Base-by-base conservation (phyloP, 2,888 invertebrate species). In the Macrophya annulata region DNA sequence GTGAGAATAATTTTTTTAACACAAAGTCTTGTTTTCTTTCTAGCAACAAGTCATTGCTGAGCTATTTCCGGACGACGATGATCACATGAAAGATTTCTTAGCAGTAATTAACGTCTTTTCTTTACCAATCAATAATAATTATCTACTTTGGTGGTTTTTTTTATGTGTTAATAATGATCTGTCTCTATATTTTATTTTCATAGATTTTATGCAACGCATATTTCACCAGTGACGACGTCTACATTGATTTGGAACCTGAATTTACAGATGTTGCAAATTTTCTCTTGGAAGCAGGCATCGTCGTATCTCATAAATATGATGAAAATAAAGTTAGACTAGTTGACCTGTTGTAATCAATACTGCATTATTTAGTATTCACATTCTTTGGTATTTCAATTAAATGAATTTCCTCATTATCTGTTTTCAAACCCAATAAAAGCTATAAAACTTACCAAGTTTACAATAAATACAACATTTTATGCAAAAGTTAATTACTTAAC, bases 221-320 rank as follows among this genome's bases (percentile, higher is more conserved):
- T 72, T 59, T 72, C 9, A 90, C 87, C 87, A 92, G 91, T 1
- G 93, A 93, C 84, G 90, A 93, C 12, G 59, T 91, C 40, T 93
- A 92, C 68, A 85, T 93, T 4, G 82, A 90, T 40, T 84, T 92
- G 9, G 82, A 12, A 5, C 85, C 88, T 3, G 86, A 90, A 10
- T 40, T 59, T 43, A 37, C 87, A 4, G 62, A 86, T 3, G 91
- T 87, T 37, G 87, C 89, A 3, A 88, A 89, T 55, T 92, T 90
- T 87, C 87, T 93, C 65, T 40, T 91, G 12, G 91, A 91, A 86
- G 89, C 90, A 4, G 91, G 90, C 51, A 88, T 93, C 84, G 87
- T 87, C 72, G 83, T 84, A 21, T 90, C 89, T 85, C 92, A 93
- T 85, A 90, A 90, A 45, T 89, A 92, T 79, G 90, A 93, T 72